A percentile compares a stretch with the other conserved stretches of the same genome.
phyloP scores from a whole-genome alignment of 2,888 invertebrate species.

The Lamproptera curius region DNA sequence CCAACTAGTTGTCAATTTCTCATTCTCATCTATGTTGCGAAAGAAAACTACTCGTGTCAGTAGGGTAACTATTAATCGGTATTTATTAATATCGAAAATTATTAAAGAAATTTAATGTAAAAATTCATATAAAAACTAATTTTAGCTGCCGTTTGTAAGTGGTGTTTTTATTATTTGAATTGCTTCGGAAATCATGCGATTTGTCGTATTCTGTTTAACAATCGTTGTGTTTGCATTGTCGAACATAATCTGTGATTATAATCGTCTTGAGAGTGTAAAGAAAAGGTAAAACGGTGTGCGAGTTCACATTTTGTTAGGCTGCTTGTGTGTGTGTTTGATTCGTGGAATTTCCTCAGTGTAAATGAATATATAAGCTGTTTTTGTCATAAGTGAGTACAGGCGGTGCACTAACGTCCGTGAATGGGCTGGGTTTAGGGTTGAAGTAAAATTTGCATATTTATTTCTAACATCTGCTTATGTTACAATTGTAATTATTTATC shows the following conservation, averaged over 20 bases:
- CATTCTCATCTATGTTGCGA: constrained; percentile 50
- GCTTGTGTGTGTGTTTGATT: constrained; percentile 54
- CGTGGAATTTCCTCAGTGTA: constrained; percentile 72
- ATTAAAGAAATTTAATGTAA: too few relatives aligned
- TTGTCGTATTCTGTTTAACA: constrained; percentile 35
- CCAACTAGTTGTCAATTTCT: constrained; percentile 47
- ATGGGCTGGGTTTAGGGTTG: constrained; percentile 57
- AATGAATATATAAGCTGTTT: constrained; percentile 57
- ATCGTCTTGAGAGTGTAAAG: constrained; percentile 42
- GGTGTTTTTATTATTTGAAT: constrained; percentile 27
- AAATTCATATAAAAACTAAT: constrained; percentile 16
- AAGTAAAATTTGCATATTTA: constrained; percentile 61
- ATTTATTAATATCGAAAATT: constrained; percentile 1
- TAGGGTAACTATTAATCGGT: constrained; percentile 15
- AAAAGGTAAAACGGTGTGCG: constrained; percentile 50
- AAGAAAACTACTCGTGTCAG: constrained; percentile 33
- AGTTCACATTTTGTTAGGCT: constrained; percentile 43
- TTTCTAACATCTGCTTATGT: constrained; percentile 58
- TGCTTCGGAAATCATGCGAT: constrained; percentile 63
- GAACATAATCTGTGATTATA: constrained; percentile 31
- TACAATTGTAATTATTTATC: neutral
- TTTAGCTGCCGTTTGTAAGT: constrained; percentile 2
- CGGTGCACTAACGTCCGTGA: constrained; percentile 74
- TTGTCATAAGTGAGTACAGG: constrained; percentile 62
- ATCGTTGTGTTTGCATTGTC: constrained; percentile 25